Base-by-base conservation (phyloP, 2,888 invertebrate genomes). In the Pocota personata region DNA sequence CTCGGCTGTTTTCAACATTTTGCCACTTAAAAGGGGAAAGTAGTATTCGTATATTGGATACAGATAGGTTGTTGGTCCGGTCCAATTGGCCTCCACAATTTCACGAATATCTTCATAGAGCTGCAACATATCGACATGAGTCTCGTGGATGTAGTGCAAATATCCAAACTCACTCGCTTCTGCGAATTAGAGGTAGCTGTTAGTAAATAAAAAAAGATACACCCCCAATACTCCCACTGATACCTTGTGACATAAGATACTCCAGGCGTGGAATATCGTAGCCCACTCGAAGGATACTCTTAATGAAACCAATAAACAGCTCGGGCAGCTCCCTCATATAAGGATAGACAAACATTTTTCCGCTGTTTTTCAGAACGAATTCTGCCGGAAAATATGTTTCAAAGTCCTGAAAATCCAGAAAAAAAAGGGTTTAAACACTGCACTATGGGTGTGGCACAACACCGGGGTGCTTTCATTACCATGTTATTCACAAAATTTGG, bases 31-130 rank as follows among this genome's bases (percentile, higher is more conserved):
- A 43, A 93, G 69, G 1, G 90, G 89, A 69, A 90, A 91, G 73
- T 93, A 93, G 62, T 92, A 93, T 48, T 90, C 91, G 82, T 92
- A 93, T 55, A 93, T 91, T 19, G 93, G 93, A 75, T 90, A 90
- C 1, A 93, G 88, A 87, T 92, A 93, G 0, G 91, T 90, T 16
- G 89, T 90, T 0, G 92, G 91, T 3, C 92, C 93, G 0, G 88
- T 89, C 90, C 90, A 92, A 86, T 93, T 93, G 50, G 88, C 88
- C 62, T 82, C 87, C 0, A 93, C 91, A 50, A 92, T 91, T 30
- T 88, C 84, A 55, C 90, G 88, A 3, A 93, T 89, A 87, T 91
- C 90, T 0, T 88, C 88, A 82, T 92, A 93, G 1, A 93, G 87
- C 1, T 80, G 64, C 40, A 90, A 0, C 89, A 93, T 92, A 75